A percentile compares a stretch with the other conserved stretches of the same genome.
Conservation (phyloP, 1,140 invertebrate genomes). For the Oedothorax gibbosus region DNA sequence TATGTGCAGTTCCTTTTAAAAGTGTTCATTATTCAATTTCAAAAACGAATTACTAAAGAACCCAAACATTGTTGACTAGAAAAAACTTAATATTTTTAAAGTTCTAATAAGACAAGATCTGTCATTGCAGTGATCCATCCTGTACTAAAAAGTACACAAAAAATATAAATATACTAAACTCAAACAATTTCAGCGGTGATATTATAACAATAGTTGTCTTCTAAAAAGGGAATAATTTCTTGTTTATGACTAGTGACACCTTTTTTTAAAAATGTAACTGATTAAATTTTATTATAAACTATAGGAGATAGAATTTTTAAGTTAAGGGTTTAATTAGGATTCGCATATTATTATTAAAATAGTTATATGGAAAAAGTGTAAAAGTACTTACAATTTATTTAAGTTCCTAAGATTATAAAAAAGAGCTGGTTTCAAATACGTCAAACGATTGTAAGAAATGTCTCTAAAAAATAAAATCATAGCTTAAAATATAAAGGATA, state of each 20-base stretch:
- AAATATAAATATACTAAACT: too few relatives aligned
- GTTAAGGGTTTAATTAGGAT: too few relatives aligned
- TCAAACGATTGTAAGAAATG: constrained; percentile 63
- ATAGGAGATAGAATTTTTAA: background rate
- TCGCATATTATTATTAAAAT: background rate
- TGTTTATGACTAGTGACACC: too few relatives aligned
- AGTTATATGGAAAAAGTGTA: background rate
- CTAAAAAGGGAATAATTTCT: too few relatives aligned
- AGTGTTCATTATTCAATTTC: background rate
- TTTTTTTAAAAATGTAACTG: too few relatives aligned
- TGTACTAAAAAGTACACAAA: too few relatives aligned
- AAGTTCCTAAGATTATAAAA: constrained; percentile 61
- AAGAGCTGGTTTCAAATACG: constrained; percentile 48
- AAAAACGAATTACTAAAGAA: background rate
- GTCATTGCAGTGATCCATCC: too few relatives aligned
- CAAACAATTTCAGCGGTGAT: too few relatives aligned
- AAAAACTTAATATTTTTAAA: too few relatives aligned
- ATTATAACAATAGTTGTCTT: too few relatives aligned
- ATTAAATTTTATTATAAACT: background rate
- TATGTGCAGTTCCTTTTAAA: background rate
- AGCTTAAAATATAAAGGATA: background rate
- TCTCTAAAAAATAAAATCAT: constrained; percentile 61
- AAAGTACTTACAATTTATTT: constrained; percentile 63
- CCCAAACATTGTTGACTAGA: background rate
- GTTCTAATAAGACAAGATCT: too few relatives aligned